Conservation (phyloP, 2,888 invertebrate species). For the Gibbula magus region DNA sequence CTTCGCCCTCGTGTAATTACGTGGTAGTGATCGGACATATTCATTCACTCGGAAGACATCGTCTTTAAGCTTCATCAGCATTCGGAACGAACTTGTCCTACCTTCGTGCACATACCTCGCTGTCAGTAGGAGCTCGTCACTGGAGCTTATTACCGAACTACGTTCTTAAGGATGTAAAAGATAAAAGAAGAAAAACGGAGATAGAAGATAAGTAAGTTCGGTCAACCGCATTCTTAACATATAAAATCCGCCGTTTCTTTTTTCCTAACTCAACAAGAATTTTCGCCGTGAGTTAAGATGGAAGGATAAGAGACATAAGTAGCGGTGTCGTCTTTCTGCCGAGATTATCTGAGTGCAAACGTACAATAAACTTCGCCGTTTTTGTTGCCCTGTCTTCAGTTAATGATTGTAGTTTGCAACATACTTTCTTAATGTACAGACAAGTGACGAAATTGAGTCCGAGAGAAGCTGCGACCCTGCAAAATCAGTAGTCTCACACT, state of each 20-base stretch:
- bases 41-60: background rate
- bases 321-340: background rate
- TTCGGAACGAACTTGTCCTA: background rate
- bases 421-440: background rate
- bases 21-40: background rate
- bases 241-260: background rate
- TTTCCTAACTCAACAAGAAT: background rate
- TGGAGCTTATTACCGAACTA: background rate
- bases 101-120: background rate
- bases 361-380: background rate
- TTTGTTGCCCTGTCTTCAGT: background rate
- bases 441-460: too few relatives aligned
- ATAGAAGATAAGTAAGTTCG: background rate
- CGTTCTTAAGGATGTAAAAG: background rate
- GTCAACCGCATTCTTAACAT: slow-evolving; percentile 2
- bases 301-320: background rate
- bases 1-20: background rate
- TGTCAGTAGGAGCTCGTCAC: background rate
- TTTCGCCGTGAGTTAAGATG: background rate
- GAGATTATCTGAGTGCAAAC: background rate
- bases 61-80: background rate
- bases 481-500: too few relatives aligned
- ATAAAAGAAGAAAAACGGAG: slow-evolving; percentile 10
- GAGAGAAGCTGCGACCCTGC: too few relatives aligned
- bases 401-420: background rate